Percentiles rank a stretch among this genome's conserved stretches.
Evolutionary conservation across 2,113 vertebrate species (phyloP).

Genomic region (Polyodon spathula): DNA sequence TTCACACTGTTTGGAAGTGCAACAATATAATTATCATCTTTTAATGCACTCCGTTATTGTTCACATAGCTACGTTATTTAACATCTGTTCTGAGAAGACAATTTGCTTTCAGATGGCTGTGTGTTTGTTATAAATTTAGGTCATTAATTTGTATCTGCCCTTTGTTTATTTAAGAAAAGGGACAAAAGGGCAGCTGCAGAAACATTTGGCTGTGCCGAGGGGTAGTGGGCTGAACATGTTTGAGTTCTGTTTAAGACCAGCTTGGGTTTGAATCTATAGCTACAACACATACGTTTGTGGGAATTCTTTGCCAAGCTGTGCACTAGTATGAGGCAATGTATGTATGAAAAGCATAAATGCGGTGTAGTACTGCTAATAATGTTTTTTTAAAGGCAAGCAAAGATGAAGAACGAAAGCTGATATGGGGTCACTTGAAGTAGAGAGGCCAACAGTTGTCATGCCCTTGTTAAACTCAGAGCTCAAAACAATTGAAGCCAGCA

Average conservation of each 20-base stretch:
- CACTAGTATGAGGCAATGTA: slow-evolving; percentile 13
- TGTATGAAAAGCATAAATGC: background rate
- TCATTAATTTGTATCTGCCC: slow-evolving; percentile 99
- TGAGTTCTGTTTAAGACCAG: slow-evolving; percentile 70
- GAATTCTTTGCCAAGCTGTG: slow-evolving; percentile 70
- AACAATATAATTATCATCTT: slow-evolving; percentile 11
- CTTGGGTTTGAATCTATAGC: slow-evolving; percentile 84
- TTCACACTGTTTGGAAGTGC: background rate
- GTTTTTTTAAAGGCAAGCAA: too few species aligned
- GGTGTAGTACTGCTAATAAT: background rate
- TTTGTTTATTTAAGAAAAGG: slow-evolving; percentile 98
- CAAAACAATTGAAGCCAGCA: too few species aligned
- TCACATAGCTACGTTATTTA: slow-evolving; percentile 53
- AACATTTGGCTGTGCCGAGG: slow-evolving; percentile 98
- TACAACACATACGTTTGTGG: slow-evolving; percentile 68
- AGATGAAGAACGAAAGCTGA: too few species aligned
- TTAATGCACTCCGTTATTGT: slow-evolving; percentile 18
- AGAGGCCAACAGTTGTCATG: too few species aligned
- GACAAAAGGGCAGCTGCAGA: slow-evolving; percentile 99
- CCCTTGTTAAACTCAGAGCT: too few species aligned
- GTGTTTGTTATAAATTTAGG: slow-evolving; percentile 92
- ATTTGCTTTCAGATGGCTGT: slow-evolving; percentile 65
- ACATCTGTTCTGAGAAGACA: slow-evolving; percentile 87
- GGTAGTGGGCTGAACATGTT: slow-evolving; percentile 82
- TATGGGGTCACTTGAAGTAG: too few species aligned